Evolutionary conservation across 2,888 invertebrate species (phyloP).

Genomic region (Diachrysia chrysitis): DNA sequence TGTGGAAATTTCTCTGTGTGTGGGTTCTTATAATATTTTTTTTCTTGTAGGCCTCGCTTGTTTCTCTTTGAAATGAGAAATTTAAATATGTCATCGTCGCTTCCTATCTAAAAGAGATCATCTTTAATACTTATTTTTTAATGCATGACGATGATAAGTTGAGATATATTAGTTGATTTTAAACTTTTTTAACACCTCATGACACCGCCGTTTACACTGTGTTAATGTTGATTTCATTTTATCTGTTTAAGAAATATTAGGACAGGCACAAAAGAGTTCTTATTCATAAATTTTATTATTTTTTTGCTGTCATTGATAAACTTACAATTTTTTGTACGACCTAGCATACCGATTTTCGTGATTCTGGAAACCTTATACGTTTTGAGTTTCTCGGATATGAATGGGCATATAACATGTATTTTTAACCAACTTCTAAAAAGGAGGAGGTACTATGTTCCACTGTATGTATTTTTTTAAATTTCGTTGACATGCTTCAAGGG

Average conservation of each 20-base stretch:
- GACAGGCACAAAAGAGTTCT: slow-evolving; percentile 38
- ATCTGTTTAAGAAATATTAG: slow-evolving; percentile 59
- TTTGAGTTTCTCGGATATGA: too few relatives aligned
- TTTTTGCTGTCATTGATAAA: slow-evolving; percentile 17
- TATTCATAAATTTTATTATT: slow-evolving; percentile 19
- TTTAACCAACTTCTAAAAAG: too few relatives aligned
- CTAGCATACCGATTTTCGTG: too few relatives aligned
- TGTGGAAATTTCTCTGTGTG: slow-evolving; percentile 84
- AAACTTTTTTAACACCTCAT: slow-evolving; percentile 67
- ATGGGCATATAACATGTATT: too few relatives aligned
- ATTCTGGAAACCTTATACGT: too few relatives aligned
- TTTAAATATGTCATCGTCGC: slow-evolving; percentile 86
- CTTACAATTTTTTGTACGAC: slow-evolving; percentile 11
- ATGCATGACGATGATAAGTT: slow-evolving; percentile 71
- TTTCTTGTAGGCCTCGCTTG: slow-evolving; percentile 77
- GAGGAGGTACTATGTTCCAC: too few relatives aligned
- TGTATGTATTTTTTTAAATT: too few relatives aligned
- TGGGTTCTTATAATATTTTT: slow-evolving; percentile 79
- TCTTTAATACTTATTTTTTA: slow-evolving; percentile 79
- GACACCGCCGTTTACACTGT: slow-evolving; percentile 68
- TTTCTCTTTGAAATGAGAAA: slow-evolving; percentile 81
- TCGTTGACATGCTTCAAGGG: too few relatives aligned
- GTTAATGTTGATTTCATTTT: slow-evolving; percentile 68
- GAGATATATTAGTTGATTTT: slow-evolving; percentile 67
- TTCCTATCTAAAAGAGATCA: slow-evolving; percentile 82